Conservation (phyloP, 2,888 invertebrate species). For the Philereme transversata region DNA sequence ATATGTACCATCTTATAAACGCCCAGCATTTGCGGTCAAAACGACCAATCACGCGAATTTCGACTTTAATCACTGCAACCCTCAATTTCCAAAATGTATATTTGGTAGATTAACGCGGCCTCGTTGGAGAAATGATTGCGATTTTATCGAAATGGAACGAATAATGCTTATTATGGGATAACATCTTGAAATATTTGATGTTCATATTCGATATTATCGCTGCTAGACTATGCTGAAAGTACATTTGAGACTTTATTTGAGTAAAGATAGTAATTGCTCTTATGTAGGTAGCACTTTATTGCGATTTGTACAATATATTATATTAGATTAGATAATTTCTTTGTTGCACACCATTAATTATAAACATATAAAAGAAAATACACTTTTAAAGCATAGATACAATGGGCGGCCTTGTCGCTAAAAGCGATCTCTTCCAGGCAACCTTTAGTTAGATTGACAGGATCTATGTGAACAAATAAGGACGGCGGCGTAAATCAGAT, state of each 20-base stretch:
- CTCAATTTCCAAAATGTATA: constrained; percentile 2
- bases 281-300: too few species aligned
- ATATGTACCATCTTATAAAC: constrained; percentile 52
- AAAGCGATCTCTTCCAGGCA: too few species aligned
- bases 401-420: too few species aligned
- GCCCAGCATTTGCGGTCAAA: constrained; percentile 33
- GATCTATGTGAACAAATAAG: too few species aligned
- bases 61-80: constrained; percentile 30
- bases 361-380: too few species aligned
- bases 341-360: too few species aligned
- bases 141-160: constrained; percentile 24
- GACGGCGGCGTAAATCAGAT: too few species aligned
- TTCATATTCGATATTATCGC: constrained; percentile 4
- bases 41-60: constrained; percentile 32
- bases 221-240: background rate
- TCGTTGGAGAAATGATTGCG: constrained; percentile 22
- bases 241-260: background rate
- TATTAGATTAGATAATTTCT: too few species aligned
- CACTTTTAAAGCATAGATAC: too few species aligned
- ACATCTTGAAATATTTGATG: constrained; percentile 25
- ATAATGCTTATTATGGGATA: constrained; percentile 15
- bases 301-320: too few species aligned
- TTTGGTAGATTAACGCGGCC: constrained; percentile 19
- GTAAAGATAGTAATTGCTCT: background rate
- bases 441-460: too few species aligned